These are phyloP conservation scores for Ophonus ardosiacus DNA, from an alignment of 2,888 invertebrate species.

Conservation along the genomic window DNA sequence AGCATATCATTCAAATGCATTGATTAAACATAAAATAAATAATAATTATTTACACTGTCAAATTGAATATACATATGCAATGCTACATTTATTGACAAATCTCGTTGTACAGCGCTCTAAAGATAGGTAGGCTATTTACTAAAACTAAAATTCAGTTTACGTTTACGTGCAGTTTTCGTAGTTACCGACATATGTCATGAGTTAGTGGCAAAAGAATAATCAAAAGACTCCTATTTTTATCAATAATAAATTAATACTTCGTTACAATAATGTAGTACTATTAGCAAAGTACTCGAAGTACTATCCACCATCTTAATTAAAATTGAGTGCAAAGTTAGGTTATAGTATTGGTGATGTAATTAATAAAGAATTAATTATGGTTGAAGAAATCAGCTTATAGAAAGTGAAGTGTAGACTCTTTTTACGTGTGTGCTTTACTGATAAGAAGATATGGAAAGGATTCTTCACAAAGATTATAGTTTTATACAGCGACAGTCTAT, in stretches of 20 bases:
- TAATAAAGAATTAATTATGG: slow-evolving; percentile 60
- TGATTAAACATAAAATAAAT: neutral
- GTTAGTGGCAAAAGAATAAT: slow-evolving; percentile 47
- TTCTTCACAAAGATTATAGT: slow-evolving; percentile 19
- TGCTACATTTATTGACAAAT: neutral
- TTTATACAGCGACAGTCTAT: slow-evolving; percentile 34
- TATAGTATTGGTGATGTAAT: slow-evolving; percentile 60
- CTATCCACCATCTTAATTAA: neutral
- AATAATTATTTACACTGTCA: neutral
- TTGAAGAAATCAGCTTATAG: slow-evolving; percentile 59
- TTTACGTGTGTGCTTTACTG: slow-evolving; percentile 58
- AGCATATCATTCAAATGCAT: neutral
- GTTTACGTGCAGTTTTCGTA: slow-evolving; percentile 10
- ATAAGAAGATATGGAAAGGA: slow-evolving; percentile 45
- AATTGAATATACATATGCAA: neutral
- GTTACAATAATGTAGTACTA: slow-evolving; percentile 17
- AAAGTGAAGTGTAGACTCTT: slow-evolving; percentile 54
- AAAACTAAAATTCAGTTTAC: too few relatives aligned
- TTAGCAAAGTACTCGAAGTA: slow-evolving; percentile 14
- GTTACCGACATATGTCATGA: slow-evolving; percentile 60
- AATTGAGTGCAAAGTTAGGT: slow-evolving; percentile 41
- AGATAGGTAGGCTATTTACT: slow-evolving; percentile 43
- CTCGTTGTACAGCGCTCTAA: neutral
- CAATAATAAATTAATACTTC: slow-evolving; percentile 43
- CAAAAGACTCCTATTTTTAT: slow-evolving; percentile 49